Conservation (phyloP, 1,140 invertebrate genomes). For the Ylistrum balloti region DNA sequence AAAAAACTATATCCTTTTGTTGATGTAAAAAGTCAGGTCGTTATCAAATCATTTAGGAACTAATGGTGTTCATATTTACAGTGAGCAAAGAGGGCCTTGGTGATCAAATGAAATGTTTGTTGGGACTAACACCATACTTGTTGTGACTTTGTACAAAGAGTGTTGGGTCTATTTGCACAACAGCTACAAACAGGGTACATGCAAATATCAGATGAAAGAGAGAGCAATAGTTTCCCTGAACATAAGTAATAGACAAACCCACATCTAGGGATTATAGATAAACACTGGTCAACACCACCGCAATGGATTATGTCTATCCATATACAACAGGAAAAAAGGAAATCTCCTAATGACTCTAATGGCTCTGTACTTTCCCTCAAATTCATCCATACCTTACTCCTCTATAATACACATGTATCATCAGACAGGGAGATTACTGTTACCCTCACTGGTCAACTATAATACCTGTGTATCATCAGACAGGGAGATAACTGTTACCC, state of each 20-base stretch:
- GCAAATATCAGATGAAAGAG: background rate
- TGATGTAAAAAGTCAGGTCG: too few relatives aligned
- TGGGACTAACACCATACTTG: background rate
- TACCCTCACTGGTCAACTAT: background rate
- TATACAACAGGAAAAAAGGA: background rate
- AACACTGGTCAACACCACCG: background rate
- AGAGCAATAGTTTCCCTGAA: background rate
- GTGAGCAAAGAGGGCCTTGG: background rate
- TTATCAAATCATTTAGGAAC: background rate
- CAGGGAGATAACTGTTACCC: background rate
- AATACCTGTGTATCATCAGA: background rate
- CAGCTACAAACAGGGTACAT: background rate
- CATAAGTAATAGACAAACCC: background rate
- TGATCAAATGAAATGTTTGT: background rate
- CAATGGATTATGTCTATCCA: background rate
- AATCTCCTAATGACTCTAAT: background rate
- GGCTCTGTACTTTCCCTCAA: background rate
- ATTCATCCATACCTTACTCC: too few relatives aligned
- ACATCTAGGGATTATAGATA: background rate
- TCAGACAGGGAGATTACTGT: background rate
- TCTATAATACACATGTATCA: background rate
- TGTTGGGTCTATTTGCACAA: background rate
- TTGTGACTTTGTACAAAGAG: constrained; percentile 30
- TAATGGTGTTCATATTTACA: background rate
- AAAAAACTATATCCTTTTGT: too few relatives aligned